These are phyloP conservation scores for Notoglanidium macrostoma DNA, from an alignment of 2,797 vertebrate species.

Conservation along the genomic window DNA sequence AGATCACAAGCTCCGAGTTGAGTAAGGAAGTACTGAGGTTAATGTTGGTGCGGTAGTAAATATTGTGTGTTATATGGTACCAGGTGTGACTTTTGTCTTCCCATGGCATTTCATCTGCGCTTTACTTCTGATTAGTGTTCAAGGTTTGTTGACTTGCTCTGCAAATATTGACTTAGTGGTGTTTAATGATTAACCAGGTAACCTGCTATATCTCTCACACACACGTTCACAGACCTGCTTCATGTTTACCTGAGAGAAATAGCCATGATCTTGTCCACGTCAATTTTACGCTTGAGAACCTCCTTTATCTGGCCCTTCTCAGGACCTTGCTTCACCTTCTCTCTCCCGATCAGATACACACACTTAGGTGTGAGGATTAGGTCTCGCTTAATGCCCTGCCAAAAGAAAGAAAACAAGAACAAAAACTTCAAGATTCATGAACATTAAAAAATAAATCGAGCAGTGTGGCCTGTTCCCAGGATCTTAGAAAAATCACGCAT, in stretches of 20 bases:
- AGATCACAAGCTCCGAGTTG: background rate
- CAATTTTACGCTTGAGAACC: conserved; percentile 89
- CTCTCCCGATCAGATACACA: conserved; percentile 92
- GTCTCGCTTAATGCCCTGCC: conserved; percentile 90
- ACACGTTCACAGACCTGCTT: too few species aligned
- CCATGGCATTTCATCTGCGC: background rate
- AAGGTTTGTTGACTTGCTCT: conserved; percentile 21
- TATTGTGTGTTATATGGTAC: background rate
- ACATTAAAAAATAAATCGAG: background rate
- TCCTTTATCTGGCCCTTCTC: conserved; percentile 94
- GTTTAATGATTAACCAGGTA: conserved; percentile 32
- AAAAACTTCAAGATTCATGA: background rate
- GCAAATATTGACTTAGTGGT: background rate
- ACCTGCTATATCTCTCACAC: background rate
- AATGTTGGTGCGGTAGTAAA: background rate
- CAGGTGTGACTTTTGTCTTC: background rate
- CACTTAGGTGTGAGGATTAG: conserved; percentile 92
- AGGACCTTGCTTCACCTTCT: conserved; percentile 94
- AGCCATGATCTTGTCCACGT: conserved; percentile 88
- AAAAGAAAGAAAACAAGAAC: conserved; percentile 16
- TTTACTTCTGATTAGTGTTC: background rate
- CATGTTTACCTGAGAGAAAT: conserved; percentile 87
- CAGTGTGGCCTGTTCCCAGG: background rate
- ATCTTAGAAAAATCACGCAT: background rate
- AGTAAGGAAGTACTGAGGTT: background rate